A percentile compares a stretch with the other conserved stretches of the same genome.
Conservation (phyloP, 2,888 invertebrate genomes). For the Marronus borbonicus region DNA sequence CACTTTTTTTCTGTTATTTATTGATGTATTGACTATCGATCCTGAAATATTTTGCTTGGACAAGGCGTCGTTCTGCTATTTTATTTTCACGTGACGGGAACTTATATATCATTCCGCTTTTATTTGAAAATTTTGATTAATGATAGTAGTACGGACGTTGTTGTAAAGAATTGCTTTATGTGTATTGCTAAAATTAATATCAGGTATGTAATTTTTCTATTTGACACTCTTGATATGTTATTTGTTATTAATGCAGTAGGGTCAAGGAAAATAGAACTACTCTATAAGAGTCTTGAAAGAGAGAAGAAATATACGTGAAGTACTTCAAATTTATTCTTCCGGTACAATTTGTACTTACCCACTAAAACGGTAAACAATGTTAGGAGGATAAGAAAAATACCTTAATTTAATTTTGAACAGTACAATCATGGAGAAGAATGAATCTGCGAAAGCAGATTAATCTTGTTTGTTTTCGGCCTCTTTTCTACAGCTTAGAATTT, state of each 20-base stretch:
- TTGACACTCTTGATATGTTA: constrained; percentile 22
- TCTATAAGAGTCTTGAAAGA: too few relatives aligned
- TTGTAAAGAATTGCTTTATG: constrained; percentile 39
- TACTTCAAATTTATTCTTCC: too few relatives aligned
- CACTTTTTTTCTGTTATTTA: constrained; percentile 7
- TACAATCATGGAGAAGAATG: too few relatives aligned
- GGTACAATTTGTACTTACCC: too few relatives aligned
- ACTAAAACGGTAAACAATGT: too few relatives aligned
- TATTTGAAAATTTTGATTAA: constrained; percentile 48
- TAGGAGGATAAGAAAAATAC: too few relatives aligned
- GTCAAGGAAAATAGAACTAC: not conserved
- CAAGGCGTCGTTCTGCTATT: constrained; percentile 44
- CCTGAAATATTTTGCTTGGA: constrained; percentile 45
- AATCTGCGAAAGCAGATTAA: too few relatives aligned
- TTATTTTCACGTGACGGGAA: constrained; percentile 43
- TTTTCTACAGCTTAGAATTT: too few relatives aligned
- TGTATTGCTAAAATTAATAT: constrained; percentile 46
- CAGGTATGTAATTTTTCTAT: constrained; percentile 42
- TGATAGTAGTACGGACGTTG: constrained; percentile 37
- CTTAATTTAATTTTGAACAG: too few relatives aligned
- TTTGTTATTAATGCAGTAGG: constrained; percentile 7
- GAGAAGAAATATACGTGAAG: too few relatives aligned
- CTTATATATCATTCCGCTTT: constrained; percentile 47
- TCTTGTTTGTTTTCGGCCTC: too few relatives aligned
- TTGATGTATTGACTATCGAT: constrained; percentile 50